Conservation (phyloP, 92 coral and sea anemone species). For the Actinostola sp. region DNA sequence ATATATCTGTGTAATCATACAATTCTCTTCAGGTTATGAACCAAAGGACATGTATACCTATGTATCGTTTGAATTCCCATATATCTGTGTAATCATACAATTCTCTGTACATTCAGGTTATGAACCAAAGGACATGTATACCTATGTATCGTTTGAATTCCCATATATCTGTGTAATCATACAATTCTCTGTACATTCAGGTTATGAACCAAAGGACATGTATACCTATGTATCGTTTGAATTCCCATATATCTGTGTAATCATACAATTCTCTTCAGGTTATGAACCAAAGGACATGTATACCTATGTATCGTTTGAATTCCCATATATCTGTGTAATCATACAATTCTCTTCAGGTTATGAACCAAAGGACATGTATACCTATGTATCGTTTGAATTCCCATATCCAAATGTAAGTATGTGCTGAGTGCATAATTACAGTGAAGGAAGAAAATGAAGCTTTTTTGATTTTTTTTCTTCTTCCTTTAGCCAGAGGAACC, state of each 20-base stretch:
- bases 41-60: no score
- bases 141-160: constrained; percentile 86
- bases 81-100: not conserved
- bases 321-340: constrained; percentile 50
- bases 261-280: constrained; percentile 51
- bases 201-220: constrained; percentile 90
- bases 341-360: constrained; percentile 65
- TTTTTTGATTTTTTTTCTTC: not conserved
- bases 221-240: constrained; percentile 84
- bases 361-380: constrained; percentile 88
- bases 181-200: constrained; percentile 50
- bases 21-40: no score
- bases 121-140: constrained; percentile 85
- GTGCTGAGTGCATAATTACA: not conserved
- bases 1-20: no score
- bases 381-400: constrained; percentile 87
- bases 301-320: constrained; percentile 84
- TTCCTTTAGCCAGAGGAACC: constrained; percentile 76
- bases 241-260: constrained; percentile 59
- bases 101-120: constrained; percentile 76
- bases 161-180: constrained; percentile 39
- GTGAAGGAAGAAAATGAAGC: not conserved
- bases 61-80: no score
- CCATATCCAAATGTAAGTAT: constrained; percentile 96
- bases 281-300: constrained; percentile 88